These are phyloP conservation scores for Sparidentex hasta DNA, from an alignment of 2,797 vertebrate species.

Conservation along the genomic window DNA sequence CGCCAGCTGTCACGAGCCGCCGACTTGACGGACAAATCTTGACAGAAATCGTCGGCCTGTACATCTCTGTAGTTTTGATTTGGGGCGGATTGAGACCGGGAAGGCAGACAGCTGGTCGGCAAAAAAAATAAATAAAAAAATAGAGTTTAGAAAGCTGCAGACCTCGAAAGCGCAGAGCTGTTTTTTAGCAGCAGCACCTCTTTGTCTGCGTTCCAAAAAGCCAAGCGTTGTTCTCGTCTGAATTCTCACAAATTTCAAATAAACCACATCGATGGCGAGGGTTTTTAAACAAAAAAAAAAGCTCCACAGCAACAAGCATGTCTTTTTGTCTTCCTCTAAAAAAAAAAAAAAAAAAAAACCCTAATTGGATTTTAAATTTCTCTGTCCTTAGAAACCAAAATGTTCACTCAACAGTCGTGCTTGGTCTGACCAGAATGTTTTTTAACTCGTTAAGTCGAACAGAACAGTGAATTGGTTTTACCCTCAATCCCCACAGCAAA, in stretches of 20 bases:
- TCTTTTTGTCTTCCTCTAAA: slow-evolving; percentile 7
- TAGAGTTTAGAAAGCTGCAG: slow-evolving; percentile 56
- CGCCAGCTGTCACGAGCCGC: slow-evolving; percentile 75
- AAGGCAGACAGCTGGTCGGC: slow-evolving; percentile 70
- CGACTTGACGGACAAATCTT: slow-evolving; percentile 59
- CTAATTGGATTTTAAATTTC: slow-evolving; percentile 45
- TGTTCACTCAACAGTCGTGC: slow-evolving; percentile 43
- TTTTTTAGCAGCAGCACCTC: slow-evolving; percentile 44
- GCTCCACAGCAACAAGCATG: background rate
- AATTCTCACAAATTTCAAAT: slow-evolving; percentile 3
- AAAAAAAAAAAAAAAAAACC: background rate
- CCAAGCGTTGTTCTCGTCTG: slow-evolving; percentile 9
- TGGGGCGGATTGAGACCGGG: slow-evolving; percentile 49
- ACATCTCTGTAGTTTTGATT: slow-evolving; percentile 61
- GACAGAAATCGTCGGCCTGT: slow-evolving; percentile 52
- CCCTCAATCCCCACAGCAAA: slow-evolving; percentile 50
- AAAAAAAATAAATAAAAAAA: slow-evolving; percentile 15
- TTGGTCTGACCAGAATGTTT: slow-evolving; percentile 59
- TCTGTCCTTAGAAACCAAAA: slow-evolving; percentile 2
- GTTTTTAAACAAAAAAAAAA: slow-evolving; percentile 28
- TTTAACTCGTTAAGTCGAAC: slow-evolving; percentile 53
- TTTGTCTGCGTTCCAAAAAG: slow-evolving; percentile 45
- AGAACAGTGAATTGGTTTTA: slow-evolving; percentile 52
- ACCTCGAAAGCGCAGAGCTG: slow-evolving; percentile 44
- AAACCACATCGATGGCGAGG: background rate